A percentile compares a stretch with the other conserved stretches of the same genome.
These are phyloP conservation scores for Sandelia bainsii DNA, from an alignment of 2,797 vertebrate species.

Conservation along the genomic window DNA sequence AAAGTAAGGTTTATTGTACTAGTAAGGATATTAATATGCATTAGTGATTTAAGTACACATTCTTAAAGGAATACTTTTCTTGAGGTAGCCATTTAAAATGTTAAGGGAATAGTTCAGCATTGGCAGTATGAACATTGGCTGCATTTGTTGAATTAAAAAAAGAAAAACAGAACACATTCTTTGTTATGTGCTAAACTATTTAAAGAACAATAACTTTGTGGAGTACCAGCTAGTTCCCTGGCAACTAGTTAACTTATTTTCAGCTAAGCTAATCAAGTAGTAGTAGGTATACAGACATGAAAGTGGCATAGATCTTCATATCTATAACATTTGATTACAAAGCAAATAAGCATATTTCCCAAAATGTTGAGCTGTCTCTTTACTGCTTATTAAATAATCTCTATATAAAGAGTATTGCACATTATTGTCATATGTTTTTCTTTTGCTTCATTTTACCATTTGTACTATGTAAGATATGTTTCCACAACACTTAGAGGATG, in stretches of 20 bases:
- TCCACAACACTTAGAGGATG: slow-evolving; percentile 17
- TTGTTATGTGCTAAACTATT: neutral
- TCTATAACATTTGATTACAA: neutral
- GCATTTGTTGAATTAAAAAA: neutral
- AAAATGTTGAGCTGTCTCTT: slow-evolving; percentile 3
- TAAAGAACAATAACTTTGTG: neutral
- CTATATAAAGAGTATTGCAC: neutral
- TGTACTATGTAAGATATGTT: slow-evolving; percentile 4
- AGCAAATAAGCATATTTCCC: neutral
- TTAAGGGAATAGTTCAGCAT: neutral
- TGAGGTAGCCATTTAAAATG: slow-evolving; percentile 2
- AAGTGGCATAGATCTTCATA: neutral
- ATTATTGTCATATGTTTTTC: neutral
- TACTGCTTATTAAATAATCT: neutral
- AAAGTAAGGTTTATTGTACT: slow-evolving; percentile 2
- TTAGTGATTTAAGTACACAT: neutral
- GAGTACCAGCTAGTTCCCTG: neutral
- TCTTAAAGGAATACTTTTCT: neutral
- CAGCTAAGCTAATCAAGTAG: neutral
- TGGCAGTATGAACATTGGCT: too few relatives aligned
- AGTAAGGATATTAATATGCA: neutral
- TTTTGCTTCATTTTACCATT: neutral
- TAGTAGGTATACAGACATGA: neutral
- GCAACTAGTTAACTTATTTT: neutral
- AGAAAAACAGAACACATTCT: too few relatives aligned